These are phyloP conservation scores for Neostethus bicornis DNA, from an alignment of 2,797 vertebrate genomes.

Conservation along the genomic window DNA sequence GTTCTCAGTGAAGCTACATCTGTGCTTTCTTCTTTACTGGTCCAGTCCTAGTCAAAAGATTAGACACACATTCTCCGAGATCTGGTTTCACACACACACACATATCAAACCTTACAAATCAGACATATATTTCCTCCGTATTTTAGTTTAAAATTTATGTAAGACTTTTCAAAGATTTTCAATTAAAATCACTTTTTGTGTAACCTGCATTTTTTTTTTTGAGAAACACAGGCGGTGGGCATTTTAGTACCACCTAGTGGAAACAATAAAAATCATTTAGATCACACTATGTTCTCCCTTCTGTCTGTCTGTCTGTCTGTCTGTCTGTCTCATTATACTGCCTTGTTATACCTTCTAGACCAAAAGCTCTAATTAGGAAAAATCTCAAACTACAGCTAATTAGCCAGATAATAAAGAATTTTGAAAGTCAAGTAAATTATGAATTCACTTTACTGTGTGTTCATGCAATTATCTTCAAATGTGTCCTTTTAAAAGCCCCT, in stretches of 20 bases:
- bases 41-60: no score
- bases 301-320: conserved; percentile 2
- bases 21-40: neutral
- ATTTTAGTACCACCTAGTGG: conserved; percentile 77
- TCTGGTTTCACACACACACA: conserved; percentile 1
- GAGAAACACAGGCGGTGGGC: conserved; percentile 31
- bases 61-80: no score
- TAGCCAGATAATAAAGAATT: conserved; percentile 45
- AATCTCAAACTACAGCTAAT: conserved; percentile 43
- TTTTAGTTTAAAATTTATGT: neutral
- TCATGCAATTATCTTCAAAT: conserved; percentile 58
- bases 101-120: neutral
- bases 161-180: neutral
- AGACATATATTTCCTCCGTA: neutral
- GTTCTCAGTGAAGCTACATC: conserved; percentile 35
- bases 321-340: conserved; percentile 5
- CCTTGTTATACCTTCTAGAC: conserved; percentile 25
- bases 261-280: conserved; percentile 27
- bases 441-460: conserved; percentile 42
- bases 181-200: conserved; percentile 26
- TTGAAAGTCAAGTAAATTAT: conserved; percentile 64
- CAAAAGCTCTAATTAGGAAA: conserved; percentile 35
- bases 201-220: conserved; percentile 13
- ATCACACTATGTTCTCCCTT: conserved; percentile 4
- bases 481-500: conserved; percentile 35